Base-by-base conservation (phyloP, 92 coral and sea anemone genomes). In the Actinostola sp. region DNA sequence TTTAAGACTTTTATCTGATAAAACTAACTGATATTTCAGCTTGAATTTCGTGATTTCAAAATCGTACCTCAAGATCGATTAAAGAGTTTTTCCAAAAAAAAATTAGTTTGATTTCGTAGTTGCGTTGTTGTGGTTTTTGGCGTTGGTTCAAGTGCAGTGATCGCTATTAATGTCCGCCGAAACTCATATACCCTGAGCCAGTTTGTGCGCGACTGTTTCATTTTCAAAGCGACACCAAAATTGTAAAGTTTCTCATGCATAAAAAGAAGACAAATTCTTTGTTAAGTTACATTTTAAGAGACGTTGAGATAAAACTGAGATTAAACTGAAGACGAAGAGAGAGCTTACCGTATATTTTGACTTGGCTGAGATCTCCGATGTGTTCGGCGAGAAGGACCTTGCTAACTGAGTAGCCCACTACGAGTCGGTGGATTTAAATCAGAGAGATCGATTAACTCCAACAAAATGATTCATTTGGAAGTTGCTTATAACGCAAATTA, bases 401-500 rank as follows among this genome's bases (percentile, higher is more conserved):
- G 66, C 42, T 41, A 69, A 84, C 75, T 84, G 89, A 84, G 75
- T 58, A 60, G 43, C 61, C 43, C 73, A 44, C 58, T 67, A 75
- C 48, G 79, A 78, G 68, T 70, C 54, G 74, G 67, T 52, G 77
- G 72, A 81, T 76, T 87, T 83, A 87, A 90, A 80, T 71, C 83
- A 72, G 82, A 63, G 79, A 71, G 76, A 74, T 87, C 92, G 76
- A 91, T 91, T 88, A 89, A 83, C 92, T 84, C 86, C 74, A 75
- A 85, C 71, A 84, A 89, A 90, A 80, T 90, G 90, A 90, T 86
- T 87, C 92, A 90, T 82, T 90, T 82, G 50, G 61, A 66, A 84
- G 83, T 83, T 90, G 85, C 86, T 90, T 90, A 87, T 88, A 84
- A 91, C 86, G 83, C 89, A 87, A 78, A 91, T 87, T 77, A 87